A percentile compares a stretch with the other conserved stretches of the same genome.
Conservation (phyloP, 2,888 invertebrate species). For the Pseudococcus longispinus region DNA sequence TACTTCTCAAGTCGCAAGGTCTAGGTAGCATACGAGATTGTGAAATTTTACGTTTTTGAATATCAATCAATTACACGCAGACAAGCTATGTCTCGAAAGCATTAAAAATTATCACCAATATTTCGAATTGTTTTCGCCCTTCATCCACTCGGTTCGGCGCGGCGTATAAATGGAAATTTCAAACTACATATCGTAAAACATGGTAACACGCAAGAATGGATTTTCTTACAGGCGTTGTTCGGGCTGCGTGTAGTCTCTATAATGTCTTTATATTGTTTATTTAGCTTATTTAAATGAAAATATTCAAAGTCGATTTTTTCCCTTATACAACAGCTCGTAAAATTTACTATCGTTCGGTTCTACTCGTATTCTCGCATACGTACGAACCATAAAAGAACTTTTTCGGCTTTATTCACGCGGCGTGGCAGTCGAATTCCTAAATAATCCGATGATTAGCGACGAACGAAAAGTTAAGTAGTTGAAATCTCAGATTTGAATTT, state of each 20-base stretch:
- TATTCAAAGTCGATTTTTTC: constrained; percentile 3
- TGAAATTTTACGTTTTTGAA: neutral
- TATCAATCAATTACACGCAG: constrained; percentile 3
- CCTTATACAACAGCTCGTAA: neutral
- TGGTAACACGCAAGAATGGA: neutral
- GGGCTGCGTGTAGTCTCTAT: neutral
- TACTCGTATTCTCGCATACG: neutral
- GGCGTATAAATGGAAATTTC: constrained; percentile 10
- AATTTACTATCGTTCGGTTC: neutral
- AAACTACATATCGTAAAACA: neutral
- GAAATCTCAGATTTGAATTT: neutral
- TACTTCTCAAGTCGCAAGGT: neutral
- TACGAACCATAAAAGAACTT: neutral
- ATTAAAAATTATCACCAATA: constrained; percentile 19
- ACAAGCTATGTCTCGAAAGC: neutral
- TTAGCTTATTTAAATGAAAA: constrained; percentile 23
- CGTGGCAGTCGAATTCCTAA: neutral
- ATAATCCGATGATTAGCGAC: constrained; percentile 10
- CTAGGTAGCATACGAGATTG: neutral
- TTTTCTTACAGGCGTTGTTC: neutral
- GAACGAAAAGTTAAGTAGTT: neutral
- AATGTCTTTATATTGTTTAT: constrained; percentile 28
- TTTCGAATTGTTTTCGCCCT: neutral
- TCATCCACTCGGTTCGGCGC: too few species aligned
- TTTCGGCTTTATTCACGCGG: neutral